Base-by-base conservation (phyloP, 2,888 invertebrate genomes). In the Fabriciana adippe region DNA sequence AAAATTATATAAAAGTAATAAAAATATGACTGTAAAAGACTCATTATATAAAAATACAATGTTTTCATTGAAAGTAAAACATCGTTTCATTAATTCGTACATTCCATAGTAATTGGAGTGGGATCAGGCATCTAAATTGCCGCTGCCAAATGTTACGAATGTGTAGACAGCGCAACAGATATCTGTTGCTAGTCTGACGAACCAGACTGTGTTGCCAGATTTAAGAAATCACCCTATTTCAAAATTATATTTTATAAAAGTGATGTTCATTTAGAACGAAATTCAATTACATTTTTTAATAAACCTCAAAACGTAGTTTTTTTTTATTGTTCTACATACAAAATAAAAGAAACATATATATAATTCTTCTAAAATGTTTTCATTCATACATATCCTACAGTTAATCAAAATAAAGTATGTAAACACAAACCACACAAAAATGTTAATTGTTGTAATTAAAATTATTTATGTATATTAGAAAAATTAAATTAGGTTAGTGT, bases 91-190 rank as follows among this genome's bases (percentile, higher is more conserved):
- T 55, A 57, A 67, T 45, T 66, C 31, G n/a, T 60, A 35, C 59
- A 48, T 55, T 55, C 66, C 41, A 14, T 18, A 45, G 66, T 61
- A 60, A 66, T 66, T 66, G 66, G 60, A 55, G 55, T 61, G n/a
- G 31, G 55, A 66, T 59, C 47, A 35, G 55, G 41, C 50, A 66
- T 60, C 60, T 60, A 55, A 66, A 66, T 61, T 61, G 50, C 66
- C 53, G 60, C 66, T 66, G 61, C 66, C 66, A 66, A 66, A 66
- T 66, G 48, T 59, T 66, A 60, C 18, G 50, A 55, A 66, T 55
- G 55, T 66, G 55, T 55, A 60, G 55, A 66, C 59, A 74, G 83
- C 84, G 90, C 89, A 89, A 89, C 90, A 90, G 89, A 81, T 87
- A 87, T 81, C 89, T 89, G 90, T 90, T 89, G 90, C 89, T 79